phyloP scores from a whole-genome alignment of 2,888 invertebrate genomes.

The Aphidius colemani region DNA sequence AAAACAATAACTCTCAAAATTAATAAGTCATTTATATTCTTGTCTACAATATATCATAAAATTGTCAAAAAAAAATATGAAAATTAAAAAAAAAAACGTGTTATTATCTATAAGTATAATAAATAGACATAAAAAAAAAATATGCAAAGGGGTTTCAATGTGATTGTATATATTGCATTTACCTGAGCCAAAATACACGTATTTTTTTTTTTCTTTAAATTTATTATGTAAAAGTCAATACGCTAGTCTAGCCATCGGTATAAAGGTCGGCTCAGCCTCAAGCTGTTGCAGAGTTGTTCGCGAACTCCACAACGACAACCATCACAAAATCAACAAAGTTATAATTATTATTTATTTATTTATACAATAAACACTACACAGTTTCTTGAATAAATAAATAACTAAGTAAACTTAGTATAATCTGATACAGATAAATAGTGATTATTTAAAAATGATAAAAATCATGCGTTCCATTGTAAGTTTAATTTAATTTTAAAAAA shows the following conservation, averaged over 20 bases:
- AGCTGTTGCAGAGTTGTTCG: conserved; percentile 56
- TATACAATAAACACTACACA: conserved; percentile 23
- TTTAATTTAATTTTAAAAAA: background rate
- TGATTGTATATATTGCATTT: too few relatives aligned
- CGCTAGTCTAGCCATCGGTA: conserved; percentile 50
- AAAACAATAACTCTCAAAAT: too few relatives aligned
- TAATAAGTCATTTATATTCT: too few relatives aligned
- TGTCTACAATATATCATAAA: too few relatives aligned
- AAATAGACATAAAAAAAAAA: too few relatives aligned
- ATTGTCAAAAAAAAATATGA: too few relatives aligned
- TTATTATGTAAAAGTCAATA: conserved; percentile 54
- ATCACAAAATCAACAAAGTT: conserved; percentile 36
- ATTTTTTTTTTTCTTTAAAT: too few relatives aligned
- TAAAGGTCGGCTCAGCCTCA: conserved; percentile 58
- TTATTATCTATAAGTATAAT: too few relatives aligned
- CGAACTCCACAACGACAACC: conserved; percentile 55
- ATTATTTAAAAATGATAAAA: background rate
- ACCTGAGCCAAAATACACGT: too few relatives aligned
- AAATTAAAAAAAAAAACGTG: too few relatives aligned
- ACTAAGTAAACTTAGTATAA: background rate
- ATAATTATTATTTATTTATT: conserved; percentile 31
- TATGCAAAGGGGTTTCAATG: too few relatives aligned
- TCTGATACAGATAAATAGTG: background rate
- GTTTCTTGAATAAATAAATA: conserved; percentile 21
- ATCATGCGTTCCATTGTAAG: conserved; percentile 13